Percentiles rank a stretch among this genome's conserved stretches.
Evolutionary conservation across 2,113 vertebrate species (phyloP).

Genomic region (Galeopterus variegatus): DNA sequence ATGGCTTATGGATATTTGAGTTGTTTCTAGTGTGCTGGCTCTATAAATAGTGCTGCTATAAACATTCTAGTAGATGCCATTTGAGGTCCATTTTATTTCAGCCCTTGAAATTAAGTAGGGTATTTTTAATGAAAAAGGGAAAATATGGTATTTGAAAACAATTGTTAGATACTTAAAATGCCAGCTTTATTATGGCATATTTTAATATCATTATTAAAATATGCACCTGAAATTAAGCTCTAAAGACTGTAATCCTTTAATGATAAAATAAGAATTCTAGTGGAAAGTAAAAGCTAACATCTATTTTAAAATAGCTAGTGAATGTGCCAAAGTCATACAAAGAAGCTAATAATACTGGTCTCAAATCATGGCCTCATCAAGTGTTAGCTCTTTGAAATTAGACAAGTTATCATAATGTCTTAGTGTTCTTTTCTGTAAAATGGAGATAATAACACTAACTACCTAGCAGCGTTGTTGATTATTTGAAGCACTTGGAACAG

Average conservation of each 20-base stretch:
- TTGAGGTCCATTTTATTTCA: constrained; percentile 16
- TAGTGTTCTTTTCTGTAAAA: background rate
- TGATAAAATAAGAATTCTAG: background rate
- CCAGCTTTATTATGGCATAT: background rate
- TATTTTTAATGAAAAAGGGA: background rate
- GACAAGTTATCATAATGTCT: background rate
- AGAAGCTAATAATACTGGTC: background rate
- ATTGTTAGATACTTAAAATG: background rate
- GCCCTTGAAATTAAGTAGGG: background rate
- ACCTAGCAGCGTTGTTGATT: background rate
- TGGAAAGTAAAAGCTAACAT: background rate
- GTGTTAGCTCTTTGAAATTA: background rate
- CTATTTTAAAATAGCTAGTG: background rate
- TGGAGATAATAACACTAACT: background rate
- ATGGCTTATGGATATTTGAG: background rate
- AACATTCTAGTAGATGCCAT: background rate
- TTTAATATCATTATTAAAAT: background rate
- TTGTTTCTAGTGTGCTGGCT: background rate
- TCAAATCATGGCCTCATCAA: background rate
- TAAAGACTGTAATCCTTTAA: background rate
- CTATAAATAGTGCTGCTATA: background rate
- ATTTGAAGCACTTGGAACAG: background rate
- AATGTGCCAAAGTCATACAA: background rate
- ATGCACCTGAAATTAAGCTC: background rate
- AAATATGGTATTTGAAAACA: background rate